Evolutionary conservation across 2,888 invertebrate species (phyloP), one percentile per base, ranked within the genome.

Genomic region (Aspidapion aeneum): DNA sequence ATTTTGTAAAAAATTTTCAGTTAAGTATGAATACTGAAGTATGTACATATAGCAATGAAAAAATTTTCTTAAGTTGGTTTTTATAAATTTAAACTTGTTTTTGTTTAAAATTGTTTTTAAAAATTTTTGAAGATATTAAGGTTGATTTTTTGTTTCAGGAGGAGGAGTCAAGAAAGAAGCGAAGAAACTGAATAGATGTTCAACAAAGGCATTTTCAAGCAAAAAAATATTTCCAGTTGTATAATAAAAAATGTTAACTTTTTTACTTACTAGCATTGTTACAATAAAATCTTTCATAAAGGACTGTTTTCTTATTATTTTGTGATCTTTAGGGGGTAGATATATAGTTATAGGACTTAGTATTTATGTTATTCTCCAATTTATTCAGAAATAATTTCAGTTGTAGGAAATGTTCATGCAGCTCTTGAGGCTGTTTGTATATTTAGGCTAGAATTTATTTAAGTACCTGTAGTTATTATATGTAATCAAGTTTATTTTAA

Each of bases 101-200:
- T n/a, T n/a, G n/a, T n/a, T n/a, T n/a, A n/a, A n/a, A n/a, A n/a
- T n/a, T n/a, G n/a, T 12, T 35, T 35, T 35, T 35, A 35, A 35
- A 35, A 35, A 35, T 35, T 35, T 12, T 35, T 35, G 35, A 12
- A 35, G 35, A 21, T 50, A 18, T 18, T 21, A 18, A 49, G 7
- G 54, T 59, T 62, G 64, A 68, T 62, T 60, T 55, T 74, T 74
- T 64, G 21, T 77, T 77, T 57, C 67, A 79, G 79, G 78, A 80
- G 70, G 77, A 80, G 74, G 77, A 78, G 50, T 74, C 77, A 49
- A 74, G 75, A 66, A 77, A 78, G 73, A 79, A 78, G 72, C 76
- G 78, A 60, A 75, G 74, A 68, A 74, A 78, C 68, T 78, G 48
- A 58, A 19, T 21, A 17, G 7, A 57, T n/a, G 2, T 12, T 57